Percentiles rank a stretch among this genome's conserved stretches.
Evolutionary conservation across 2,888 invertebrate species (phyloP).

Genomic region (Sinopyrophorus schimmeli): DNA sequence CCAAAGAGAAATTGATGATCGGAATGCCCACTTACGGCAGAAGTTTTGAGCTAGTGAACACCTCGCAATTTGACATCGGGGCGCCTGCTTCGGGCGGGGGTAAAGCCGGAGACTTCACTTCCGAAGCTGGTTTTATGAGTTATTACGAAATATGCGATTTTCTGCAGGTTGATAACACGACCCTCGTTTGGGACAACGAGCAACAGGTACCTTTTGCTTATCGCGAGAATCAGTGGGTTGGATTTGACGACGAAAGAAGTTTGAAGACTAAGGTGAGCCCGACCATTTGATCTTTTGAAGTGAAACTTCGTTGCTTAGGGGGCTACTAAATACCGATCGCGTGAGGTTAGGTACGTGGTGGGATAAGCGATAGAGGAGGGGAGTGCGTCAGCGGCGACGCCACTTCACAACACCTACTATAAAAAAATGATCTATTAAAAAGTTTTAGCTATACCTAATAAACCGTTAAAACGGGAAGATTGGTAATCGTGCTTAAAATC

Average conservation of each 20-base stretch:
- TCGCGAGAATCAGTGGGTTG: slow-evolving; percentile 89
- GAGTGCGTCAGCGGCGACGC: no score
- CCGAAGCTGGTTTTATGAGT: slow-evolving; percentile 92
- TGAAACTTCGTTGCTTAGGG: no score
- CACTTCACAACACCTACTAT: no score
- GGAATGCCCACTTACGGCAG: slow-evolving; percentile 95
- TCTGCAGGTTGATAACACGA: slow-evolving; percentile 86
- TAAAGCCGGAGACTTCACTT: slow-evolving; percentile 82
- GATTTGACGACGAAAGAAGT: slow-evolving; percentile 91
- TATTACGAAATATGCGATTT: slow-evolving; percentile 96
- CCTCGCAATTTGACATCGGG: slow-evolving; percentile 88
- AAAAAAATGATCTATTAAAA: no score
- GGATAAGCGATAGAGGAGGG: no score
- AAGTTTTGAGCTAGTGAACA: slow-evolving; percentile 85
- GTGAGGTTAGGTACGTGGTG: no score
- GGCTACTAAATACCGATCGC: no score
- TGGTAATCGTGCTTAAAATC: no score
- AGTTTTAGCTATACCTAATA: no score
- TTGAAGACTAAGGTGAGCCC: slow-evolving; percentile 82
- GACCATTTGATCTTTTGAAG: no score
- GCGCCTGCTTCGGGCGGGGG: slow-evolving; percentile 90
- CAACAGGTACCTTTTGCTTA: slow-evolving; percentile 96
- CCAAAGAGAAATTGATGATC: slow-evolving; percentile 90
- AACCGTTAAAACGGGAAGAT: no score
- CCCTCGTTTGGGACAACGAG: slow-evolving; percentile 93